phyloP scores from a whole-genome alignment of 2,797 vertebrate species.

The Danio choprae region DNA sequence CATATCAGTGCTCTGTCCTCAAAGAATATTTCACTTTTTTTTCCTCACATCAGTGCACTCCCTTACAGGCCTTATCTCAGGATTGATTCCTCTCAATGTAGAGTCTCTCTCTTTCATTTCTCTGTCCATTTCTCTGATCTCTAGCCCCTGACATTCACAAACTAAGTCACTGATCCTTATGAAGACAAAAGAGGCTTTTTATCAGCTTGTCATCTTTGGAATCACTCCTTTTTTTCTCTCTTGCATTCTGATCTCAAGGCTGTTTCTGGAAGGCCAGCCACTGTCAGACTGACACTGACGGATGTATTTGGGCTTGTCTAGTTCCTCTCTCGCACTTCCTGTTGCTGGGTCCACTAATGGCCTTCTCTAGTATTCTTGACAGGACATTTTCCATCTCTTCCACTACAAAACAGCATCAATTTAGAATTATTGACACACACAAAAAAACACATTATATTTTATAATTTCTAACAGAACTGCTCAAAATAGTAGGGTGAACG shows the following conservation, averaged over 20 bases:
- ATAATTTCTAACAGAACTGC: neutral
- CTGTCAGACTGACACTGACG: neutral
- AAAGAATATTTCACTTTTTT: neutral
- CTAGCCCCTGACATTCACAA: neutral
- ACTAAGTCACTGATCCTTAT: constrained; percentile 51
- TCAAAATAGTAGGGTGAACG: neutral
- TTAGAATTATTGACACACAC: too few relatives aligned
- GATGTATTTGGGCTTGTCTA: neutral
- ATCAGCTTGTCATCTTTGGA: constrained; percentile 33
- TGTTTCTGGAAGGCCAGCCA: neutral
- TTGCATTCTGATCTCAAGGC: constrained; percentile 55
- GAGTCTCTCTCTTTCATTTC: constrained; percentile 21
- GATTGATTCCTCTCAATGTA: constrained; percentile 43
- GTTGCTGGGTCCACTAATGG: neutral
- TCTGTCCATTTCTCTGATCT: constrained; percentile 28
- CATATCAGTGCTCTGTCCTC: neutral
- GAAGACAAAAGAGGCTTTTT: constrained; percentile 46
- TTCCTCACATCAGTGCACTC: neutral
- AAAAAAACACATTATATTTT: neutral
- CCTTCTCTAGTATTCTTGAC: neutral
- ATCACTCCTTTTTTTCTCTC: constrained; percentile 2
- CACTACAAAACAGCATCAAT: neutral
- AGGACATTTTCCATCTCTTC: neutral
- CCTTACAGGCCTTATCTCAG: constrained; percentile 41
- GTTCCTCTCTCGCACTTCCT: neutral